Evolutionary conservation across 2,888 invertebrate species (phyloP).

Genomic region (Brenthis daphne): DNA sequence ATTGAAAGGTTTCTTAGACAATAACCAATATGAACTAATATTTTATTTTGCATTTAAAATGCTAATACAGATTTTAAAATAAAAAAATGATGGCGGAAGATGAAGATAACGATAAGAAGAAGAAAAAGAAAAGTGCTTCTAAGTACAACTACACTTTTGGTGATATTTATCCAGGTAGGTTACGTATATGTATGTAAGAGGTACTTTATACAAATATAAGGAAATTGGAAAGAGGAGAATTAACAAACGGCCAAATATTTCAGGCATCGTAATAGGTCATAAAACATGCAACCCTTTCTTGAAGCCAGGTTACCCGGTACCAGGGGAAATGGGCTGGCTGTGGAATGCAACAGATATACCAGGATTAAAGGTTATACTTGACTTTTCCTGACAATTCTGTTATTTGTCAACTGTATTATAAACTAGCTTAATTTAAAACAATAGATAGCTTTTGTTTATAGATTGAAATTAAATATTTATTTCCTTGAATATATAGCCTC

Average conservation of each 20-base stretch:
- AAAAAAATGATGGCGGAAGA: conserved; percentile 65
- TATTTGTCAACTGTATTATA: too few species aligned
- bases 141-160: conserved; percentile 79
- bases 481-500: conserved; percentile 48
- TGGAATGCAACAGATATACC: conserved; percentile 78
- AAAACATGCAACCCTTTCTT: conserved; percentile 73
- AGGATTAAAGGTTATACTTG: conserved; percentile 59
- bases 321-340: conserved; percentile 86
- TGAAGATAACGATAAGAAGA: conserved; percentile 62
- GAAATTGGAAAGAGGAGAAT: background rate
- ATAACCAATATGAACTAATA: too few species aligned
- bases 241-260: background rate
- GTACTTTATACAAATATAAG: background rate
- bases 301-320: conserved; percentile 77
- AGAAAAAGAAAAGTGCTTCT: conserved; percentile 67
- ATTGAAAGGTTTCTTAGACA: too few species aligned
- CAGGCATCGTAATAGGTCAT: conserved; percentile 80
- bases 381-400: conserved; percentile 5
- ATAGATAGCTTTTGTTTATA: background rate
- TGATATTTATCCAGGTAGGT: conserved; percentile 76
- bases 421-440: too few species aligned
- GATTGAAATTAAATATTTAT: background rate
- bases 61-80: conserved; percentile 4
- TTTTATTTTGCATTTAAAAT: too few species aligned
- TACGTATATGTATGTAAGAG: background rate